Evolutionary conservation across 2,888 invertebrate genomes (phyloP).

Genomic region (Tachina lurida): DNA sequence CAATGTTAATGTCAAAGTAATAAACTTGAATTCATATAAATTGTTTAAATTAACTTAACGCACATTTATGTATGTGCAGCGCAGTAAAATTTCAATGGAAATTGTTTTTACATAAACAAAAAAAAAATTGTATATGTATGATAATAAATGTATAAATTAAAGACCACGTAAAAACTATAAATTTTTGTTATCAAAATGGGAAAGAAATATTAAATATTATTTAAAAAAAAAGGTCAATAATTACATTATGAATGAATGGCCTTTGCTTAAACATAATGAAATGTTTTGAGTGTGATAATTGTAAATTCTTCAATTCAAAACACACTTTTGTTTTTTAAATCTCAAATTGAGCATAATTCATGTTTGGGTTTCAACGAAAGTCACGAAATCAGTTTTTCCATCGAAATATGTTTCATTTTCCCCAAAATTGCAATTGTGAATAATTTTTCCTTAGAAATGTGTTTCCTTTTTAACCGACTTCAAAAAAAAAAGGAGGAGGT

Average conservation of each 20-base stretch:
- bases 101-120: slow-evolving; percentile 4
- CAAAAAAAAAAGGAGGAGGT: no score
- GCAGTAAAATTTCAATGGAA: slow-evolving; percentile 24
- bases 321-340: no score
- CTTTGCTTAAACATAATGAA: background rate
- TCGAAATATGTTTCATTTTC: no score
- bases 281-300: background rate
- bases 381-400: no score
- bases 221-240: slow-evolving; percentile 24
- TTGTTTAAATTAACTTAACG: slow-evolving; percentile 10
- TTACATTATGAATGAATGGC: background rate
- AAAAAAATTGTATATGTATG: background rate
- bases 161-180: slow-evolving; percentile 57
- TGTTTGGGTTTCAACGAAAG: no score
- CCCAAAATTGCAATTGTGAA: no score
- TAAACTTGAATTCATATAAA: slow-evolving; percentile 58
- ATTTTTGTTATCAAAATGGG: slow-evolving; percentile 42
- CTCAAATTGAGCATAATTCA: no score
- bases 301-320: background rate
- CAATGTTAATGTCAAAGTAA: slow-evolving; percentile 68
- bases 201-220: slow-evolving; percentile 1
- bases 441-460: no score
- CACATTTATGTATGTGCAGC: slow-evolving; percentile 16
- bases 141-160: slow-evolving; percentile 35
- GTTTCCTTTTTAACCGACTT: no score